phyloP scores from a whole-genome alignment of 2,888 invertebrate genomes.

The Phoenoteleia sp. region DNA sequence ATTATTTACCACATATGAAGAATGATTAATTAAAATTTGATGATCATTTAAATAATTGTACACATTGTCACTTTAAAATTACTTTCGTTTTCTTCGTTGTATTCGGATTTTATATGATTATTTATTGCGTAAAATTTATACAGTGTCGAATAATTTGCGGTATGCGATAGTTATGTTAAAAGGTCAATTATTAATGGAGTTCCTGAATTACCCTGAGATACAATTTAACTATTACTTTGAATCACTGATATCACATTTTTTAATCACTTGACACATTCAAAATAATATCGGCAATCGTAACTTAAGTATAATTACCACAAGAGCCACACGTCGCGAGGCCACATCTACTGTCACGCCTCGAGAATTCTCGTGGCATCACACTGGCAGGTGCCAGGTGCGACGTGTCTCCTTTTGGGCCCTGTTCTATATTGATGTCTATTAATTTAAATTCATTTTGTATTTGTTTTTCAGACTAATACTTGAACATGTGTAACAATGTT shows the following conservation, averaged over 20 bases:
- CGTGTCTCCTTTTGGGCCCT: constrained; percentile 23
- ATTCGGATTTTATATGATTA: background rate
- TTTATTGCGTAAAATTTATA: constrained; percentile 3
- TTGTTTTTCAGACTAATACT: too few species aligned
- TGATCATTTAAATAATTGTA: too few species aligned
- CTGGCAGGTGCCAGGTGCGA: constrained; percentile 79
- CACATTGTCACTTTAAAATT: too few species aligned
- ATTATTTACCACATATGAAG: too few species aligned
- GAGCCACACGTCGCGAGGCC: constrained; percentile 79
- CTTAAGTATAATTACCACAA: constrained; percentile 65
- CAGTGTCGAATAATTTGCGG: constrained; percentile 23
- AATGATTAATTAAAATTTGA: too few species aligned
- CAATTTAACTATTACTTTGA: background rate
- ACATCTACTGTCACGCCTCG: constrained; percentile 81
- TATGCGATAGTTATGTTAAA: constrained; percentile 38
- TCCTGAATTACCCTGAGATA: constrained; percentile 16
- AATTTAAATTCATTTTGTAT: too few species aligned
- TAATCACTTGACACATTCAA: constrained; percentile 34
- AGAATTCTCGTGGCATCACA: constrained; percentile 77
- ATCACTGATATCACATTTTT: constrained; percentile 41
- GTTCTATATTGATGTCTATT: too few species aligned
- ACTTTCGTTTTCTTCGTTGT: too few species aligned
- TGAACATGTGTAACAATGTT: too few species aligned
- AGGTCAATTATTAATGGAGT: constrained; percentile 33
- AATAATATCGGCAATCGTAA: constrained; percentile 31